Base-by-base conservation (phyloP, 2,888 invertebrate species). In the Apocheima hispidaria region DNA sequence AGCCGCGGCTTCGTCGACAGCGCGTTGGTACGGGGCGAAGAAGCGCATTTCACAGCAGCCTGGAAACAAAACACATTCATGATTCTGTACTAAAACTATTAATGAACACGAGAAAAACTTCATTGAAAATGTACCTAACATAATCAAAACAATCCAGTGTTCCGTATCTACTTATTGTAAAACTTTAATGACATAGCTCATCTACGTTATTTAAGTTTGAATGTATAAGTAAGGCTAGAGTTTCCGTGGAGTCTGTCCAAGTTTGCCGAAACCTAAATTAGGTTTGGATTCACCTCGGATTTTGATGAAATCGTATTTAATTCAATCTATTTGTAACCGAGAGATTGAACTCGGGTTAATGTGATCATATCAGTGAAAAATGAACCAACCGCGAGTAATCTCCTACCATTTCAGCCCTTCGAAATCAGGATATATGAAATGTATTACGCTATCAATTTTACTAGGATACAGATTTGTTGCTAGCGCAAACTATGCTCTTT, bases 11-110 rank as follows among this genome's bases (percentile, higher is more conserved):
- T 92, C 76, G 86, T 89, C 72, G 92, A 90, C 85, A 92, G 84
- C 78, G 89, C 87, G 74, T 86, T 90, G 75, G 90, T 91, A 72
- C 92, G 91, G 77, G 92, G 92, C 75, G 90, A 91, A 69, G 92
- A 87, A 83, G 86, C 92, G 81, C 90, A 90, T 89, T 92, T 92
- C 72, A 92, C 90, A 79, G 91, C 91, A 85, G 92, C 90, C 92
- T 92, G 88, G 36, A 44, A 68, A 76, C 53, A 76, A 74, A 16
- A 68, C 12, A 40, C 23, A 23, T 4, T 21, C 36, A 7, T 36
- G 9, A 33, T 14, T 23, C 2, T 18, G 12, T 20, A 12, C 12
- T 48, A 16, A 14, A 38, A 38, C 18, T 38, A 38, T 12, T 2
- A 28, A 41, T 14, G 35, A 2, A 36, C 10, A 14, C n/a, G 16